phyloP scores from a whole-genome alignment of 2,113 vertebrate species.

The Malurus alboscapulatus region DNA sequence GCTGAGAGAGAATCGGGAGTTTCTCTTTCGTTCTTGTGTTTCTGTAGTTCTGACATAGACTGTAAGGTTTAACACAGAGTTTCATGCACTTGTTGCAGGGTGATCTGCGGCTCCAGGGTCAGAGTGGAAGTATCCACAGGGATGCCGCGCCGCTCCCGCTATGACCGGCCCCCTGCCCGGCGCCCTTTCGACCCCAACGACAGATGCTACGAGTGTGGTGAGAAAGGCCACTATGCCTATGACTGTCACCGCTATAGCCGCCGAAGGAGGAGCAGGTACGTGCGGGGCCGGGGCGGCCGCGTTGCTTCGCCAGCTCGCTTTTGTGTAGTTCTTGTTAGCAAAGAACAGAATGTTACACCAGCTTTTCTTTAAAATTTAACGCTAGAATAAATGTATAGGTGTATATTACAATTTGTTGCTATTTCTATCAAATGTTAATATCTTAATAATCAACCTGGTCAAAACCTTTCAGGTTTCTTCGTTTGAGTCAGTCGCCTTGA shows the following conservation, averaged over 20 bases:
- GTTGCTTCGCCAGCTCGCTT: constrained; percentile 19
- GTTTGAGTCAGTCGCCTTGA: constrained; percentile 92
- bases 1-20: accelerated
- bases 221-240: constrained; percentile 90
- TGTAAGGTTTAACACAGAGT: neutral
- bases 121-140: constrained; percentile 86
- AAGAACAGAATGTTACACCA: neutral
- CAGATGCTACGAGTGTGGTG: constrained; percentile 88
- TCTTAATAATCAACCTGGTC: constrained; percentile 85
- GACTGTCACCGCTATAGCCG: constrained; percentile 88
- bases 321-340: constrained; percentile 47
- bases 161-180: constrained; percentile 82
- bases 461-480: constrained; percentile 92
- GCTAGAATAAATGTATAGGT: neutral
- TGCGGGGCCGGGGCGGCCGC: constrained; percentile 28
- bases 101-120: constrained; percentile 64
- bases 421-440: constrained; percentile 75
- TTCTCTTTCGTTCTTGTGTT: neutral
- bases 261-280: constrained; percentile 83
- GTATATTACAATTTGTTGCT: constrained; percentile 16
- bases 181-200: constrained; percentile 87
- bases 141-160: constrained; percentile 85
- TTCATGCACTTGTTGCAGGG: neutral
- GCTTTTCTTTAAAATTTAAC: neutral
- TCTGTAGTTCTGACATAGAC: neutral